phyloP scores from a whole-genome alignment of 1,140 invertebrate genomes.

The Amyelois transitella region DNA sequence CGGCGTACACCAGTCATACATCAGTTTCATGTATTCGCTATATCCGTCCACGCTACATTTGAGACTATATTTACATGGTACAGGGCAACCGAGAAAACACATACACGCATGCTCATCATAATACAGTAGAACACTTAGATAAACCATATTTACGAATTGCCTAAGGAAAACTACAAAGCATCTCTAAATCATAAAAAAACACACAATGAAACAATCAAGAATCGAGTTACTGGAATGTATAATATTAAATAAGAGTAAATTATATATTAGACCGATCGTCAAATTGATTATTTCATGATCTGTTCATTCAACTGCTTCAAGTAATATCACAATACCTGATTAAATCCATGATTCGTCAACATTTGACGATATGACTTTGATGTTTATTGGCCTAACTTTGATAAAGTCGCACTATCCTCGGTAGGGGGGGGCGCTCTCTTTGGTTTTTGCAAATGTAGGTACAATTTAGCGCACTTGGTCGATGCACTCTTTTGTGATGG shows the following conservation, averaged over 20 bases:
- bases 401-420: too few species aligned
- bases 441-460: too few species aligned
- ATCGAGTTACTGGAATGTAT: conserved; percentile 63
- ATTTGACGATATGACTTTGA: too few species aligned
- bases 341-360: too few species aligned
- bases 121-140: conserved; percentile 54
- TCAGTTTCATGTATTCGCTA: conserved; percentile 40
- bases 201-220: conserved; percentile 48
- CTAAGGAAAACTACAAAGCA: conserved; percentile 47
- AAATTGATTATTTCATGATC: too few species aligned
- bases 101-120: conserved; percentile 33
- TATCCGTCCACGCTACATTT: conserved; percentile 33
- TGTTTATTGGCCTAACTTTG: too few species aligned
- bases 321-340: too few species aligned
- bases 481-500: too few species aligned
- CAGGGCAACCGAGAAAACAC: conserved; percentile 45
- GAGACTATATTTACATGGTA: conserved; percentile 60
- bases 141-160: conserved; percentile 43
- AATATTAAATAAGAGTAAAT: conserved; percentile 27
- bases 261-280: too few species aligned
- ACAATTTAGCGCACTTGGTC: too few species aligned
- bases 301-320: too few species aligned
- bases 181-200: conserved; percentile 42
- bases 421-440: too few species aligned
- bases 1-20: conserved; percentile 49